Conservation (phyloP, 2,888 invertebrate genomes). For the Harmothoe impar region DNA sequence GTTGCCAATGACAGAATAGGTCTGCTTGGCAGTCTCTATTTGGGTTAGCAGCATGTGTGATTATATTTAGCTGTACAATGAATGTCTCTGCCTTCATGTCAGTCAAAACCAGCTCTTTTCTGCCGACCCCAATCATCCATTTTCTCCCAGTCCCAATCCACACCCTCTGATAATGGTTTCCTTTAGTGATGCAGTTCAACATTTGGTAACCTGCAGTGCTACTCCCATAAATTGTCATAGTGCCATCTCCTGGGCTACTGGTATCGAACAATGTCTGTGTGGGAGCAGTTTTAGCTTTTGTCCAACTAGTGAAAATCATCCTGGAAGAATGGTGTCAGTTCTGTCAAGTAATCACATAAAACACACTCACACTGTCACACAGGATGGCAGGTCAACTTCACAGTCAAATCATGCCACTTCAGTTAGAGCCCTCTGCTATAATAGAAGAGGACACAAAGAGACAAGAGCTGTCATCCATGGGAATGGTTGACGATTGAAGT, state of each 20-base stretch:
- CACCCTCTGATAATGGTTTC: background rate
- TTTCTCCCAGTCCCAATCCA: too few species aligned
- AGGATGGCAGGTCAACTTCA: background rate
- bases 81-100: too few species aligned
- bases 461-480: too few species aligned
- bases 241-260: background rate
- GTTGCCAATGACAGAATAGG: background rate
- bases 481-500: too few species aligned
- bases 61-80: background rate
- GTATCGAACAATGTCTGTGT: too few species aligned
- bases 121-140: background rate
- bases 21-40: background rate
- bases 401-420: background rate
- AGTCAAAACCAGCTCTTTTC: too few species aligned
- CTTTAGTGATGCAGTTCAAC: too few species aligned
- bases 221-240: background rate
- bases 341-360: background rate
- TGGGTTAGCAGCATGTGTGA: background rate
- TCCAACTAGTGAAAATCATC: background rate
- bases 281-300: background rate
- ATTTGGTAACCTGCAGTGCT: background rate
- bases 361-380: background rate
- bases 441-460: too few species aligned
- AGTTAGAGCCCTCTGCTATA: too few species aligned
- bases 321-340: background rate